Conservation (phyloP, 2,888 invertebrate species). For the Acleris emargana region DNA sequence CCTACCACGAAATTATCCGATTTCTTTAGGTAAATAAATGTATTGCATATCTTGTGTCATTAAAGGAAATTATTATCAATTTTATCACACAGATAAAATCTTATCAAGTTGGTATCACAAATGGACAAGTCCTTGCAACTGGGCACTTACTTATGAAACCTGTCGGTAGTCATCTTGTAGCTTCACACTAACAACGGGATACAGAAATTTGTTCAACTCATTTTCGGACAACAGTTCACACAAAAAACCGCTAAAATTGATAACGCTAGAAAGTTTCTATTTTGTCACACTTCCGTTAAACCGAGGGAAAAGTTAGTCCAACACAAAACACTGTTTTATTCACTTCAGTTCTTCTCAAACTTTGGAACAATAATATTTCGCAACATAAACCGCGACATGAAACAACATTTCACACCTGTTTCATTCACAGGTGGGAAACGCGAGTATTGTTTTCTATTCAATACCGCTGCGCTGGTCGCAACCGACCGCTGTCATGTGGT, state of each 20-base stretch:
- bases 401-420: slow-evolving; percentile 50
- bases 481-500: slow-evolving; percentile 31
- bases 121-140: slow-evolving; percentile 5
- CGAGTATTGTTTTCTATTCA: slow-evolving; percentile 30
- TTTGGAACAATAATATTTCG: slow-evolving; percentile 14
- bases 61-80: slow-evolving; percentile 19
- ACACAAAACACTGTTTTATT: slow-evolving; percentile 27
- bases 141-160: slow-evolving; percentile 85
- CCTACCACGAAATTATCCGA: not conserved
- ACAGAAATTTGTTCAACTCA: slow-evolving; percentile 70
- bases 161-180: slow-evolving; percentile 82
- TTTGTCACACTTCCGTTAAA: slow-evolving; percentile 60
- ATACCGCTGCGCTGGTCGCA: slow-evolving; percentile 25
- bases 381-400: slow-evolving; percentile 14
- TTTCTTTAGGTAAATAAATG: slow-evolving; percentile 1
- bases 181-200: slow-evolving; percentile 40
- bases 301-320: slow-evolving; percentile 11
- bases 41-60: not conserved
- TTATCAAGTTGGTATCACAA: slow-evolving; percentile 48
- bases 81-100: slow-evolving; percentile 44
- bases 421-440: slow-evolving; percentile 43
- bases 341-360: slow-evolving; percentile 47
- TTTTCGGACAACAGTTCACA: slow-evolving; percentile 61
- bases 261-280: slow-evolving; percentile 69
- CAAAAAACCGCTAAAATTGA: slow-evolving; percentile 66